A percentile compares a stretch with the other conserved stretches of the same genome.
These are phyloP conservation scores for Atopsyche davidsoni DNA, from an alignment of 1,140 invertebrate species.

Conservation along the genomic window DNA sequence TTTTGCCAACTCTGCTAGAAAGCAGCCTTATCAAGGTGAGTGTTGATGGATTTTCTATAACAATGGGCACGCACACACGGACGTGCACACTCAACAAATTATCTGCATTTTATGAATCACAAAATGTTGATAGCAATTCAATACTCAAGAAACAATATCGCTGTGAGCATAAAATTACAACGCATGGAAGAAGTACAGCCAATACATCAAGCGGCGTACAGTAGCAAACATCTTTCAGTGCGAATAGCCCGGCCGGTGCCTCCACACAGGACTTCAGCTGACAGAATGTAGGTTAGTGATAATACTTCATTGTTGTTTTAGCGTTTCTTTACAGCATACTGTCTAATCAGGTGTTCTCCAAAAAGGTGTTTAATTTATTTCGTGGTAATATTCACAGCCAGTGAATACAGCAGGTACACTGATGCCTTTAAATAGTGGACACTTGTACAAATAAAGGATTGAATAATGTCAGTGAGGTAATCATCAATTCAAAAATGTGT, in stretches of 20 bases:
- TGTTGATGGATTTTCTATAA: no score
- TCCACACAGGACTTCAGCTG: neutral
- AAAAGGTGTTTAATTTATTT: constrained; percentile 16
- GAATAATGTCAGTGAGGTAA: constrained; percentile 17
- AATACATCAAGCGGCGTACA: neutral
- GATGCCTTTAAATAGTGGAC: no score
- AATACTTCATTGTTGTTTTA: constrained; percentile 29
- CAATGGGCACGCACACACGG: no score
- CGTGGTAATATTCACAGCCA: neutral
- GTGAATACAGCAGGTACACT: no score
- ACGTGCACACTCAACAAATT: constrained; percentile 1
- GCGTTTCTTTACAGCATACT: constrained; percentile 13
- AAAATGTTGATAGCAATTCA: neutral
- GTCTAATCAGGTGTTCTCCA: constrained; percentile 29
- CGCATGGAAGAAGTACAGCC: neutral
- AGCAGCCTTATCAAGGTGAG: no score
- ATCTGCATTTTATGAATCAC: neutral
- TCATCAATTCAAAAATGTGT: constrained; percentile 13
- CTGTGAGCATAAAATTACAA: constrained; percentile 14
- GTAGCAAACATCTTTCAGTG: constrained; percentile 33
- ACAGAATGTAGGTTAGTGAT: constrained; percentile 30
- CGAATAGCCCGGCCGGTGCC: neutral
- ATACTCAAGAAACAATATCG: constrained; percentile 1
- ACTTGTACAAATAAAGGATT: constrained; percentile 25
- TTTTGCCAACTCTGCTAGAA: no score